Base-by-base conservation (phyloP, 37 sponge, comb jelly and placozoan genomes). In the Ianthella basta region DNA sequence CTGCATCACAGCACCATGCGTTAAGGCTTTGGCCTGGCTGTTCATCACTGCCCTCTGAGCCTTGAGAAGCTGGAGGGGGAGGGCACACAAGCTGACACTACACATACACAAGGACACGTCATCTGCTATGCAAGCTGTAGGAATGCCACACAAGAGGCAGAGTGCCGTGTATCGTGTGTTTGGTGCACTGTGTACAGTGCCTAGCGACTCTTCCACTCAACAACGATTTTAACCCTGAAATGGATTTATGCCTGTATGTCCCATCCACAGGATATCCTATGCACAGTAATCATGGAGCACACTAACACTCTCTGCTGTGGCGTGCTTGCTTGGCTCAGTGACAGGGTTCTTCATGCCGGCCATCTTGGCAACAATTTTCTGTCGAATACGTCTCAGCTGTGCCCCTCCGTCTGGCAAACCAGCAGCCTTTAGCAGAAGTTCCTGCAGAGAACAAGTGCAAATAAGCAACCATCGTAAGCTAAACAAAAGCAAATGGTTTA, bases 331-430 rank as follows among this genome's bases (percentile, higher is more conserved):
- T 27, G 24, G 27, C 4, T n/a, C 24, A 61, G 25, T 21, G 15
- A 14, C 39, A 16, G 78, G 78, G 78, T 75, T 84, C 25, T 75
- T 75, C n/a, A 75, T 75, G 21, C 24, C 2, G 0, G 35, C n/a
- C 78, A 75, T 75, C 38, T 53, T 75, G 23, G 78, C 54, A 20
- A 75, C 38, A 40, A 75, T 75, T 24, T 39, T 15, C 50, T 40
- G 35, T 10, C 54, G 0, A 2, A 40, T 24, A 10, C 24, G 6
- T 36, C 53, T 75, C 35, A 91, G 85, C 75, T 91, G 68, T 8
- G 86, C 88, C 21, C 92, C 92, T 56, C 88, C 82, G 34, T 91
- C 92, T 19, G 88, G 92, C 10, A 91, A 79, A 33, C 57, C 73
- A 65, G 60, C 81, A 56, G 60, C 34, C 68, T 82, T 35, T 4